Evolutionary conservation across 2,888 invertebrate genomes (phyloP).

Genomic region (Aphrophora alni): DNA sequence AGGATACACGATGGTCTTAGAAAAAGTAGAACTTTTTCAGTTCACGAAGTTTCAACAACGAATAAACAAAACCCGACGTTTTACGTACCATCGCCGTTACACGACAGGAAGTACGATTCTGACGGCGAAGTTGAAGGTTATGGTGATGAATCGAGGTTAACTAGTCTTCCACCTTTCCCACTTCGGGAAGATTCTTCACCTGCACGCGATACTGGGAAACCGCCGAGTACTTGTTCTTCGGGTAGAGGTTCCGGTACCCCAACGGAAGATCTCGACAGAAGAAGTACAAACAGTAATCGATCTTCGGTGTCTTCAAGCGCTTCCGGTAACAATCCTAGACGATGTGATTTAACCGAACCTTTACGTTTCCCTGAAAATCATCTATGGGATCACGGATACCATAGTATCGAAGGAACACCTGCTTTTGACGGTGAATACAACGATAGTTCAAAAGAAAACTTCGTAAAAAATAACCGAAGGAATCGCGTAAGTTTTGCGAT

Average conservation of each 20-base stretch:
- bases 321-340: conserved; percentile 29
- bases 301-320: conserved; percentile 33
- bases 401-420: conserved; percentile 54
- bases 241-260: conserved; percentile 44
- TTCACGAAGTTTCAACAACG: conserved; percentile 61
- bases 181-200: conserved; percentile 24
- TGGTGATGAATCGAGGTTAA: conserved; percentile 22
- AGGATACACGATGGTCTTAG: conserved; percentile 70
- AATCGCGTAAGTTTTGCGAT: conserved; percentile 27
- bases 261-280: conserved; percentile 32
- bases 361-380: conserved; percentile 45
- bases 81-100: conserved; percentile 70
- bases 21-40: conserved; percentile 70
- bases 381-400: conserved; percentile 55
- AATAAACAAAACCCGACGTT: conserved; percentile 60
- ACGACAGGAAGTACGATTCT: conserved; percentile 12
- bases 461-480: not conserved
- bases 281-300: conserved; percentile 32
- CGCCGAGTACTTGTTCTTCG: conserved; percentile 45
- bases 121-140: conserved; percentile 28
- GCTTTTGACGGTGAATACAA: conserved; percentile 23
- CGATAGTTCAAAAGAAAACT: not conserved
- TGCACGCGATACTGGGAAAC: conserved; percentile 21
- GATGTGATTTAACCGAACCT: conserved; percentile 27
- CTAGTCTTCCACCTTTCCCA: conserved; percentile 35